Evolutionary conservation across 2,113 vertebrate genomes (phyloP).

Genomic region (Perccottus glenii): DNA sequence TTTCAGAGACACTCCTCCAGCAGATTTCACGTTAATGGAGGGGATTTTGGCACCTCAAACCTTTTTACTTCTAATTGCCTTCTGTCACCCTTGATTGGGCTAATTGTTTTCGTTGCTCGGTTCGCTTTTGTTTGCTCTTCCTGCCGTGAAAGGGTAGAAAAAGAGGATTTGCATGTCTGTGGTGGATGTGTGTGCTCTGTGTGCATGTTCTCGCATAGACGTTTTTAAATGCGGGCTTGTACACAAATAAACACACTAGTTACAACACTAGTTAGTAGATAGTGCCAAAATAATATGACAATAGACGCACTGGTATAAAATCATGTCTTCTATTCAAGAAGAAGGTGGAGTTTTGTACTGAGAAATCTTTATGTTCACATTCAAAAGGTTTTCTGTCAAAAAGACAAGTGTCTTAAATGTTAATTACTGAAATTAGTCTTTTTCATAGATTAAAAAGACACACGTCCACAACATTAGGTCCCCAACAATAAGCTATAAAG

Average conservation of each 20-base stretch:
- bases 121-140: slow-evolving; percentile 67
- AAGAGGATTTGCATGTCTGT: slow-evolving; percentile 56
- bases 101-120: slow-evolving; percentile 66
- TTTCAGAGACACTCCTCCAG: slow-evolving; percentile 33
- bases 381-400: too few species aligned
- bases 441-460: too few species aligned
- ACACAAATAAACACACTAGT: slow-evolving; percentile 21
- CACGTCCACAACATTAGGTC: too few species aligned
- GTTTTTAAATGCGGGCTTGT: slow-evolving; percentile 31
- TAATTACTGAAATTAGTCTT: too few species aligned
- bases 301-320: too few species aligned
- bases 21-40: slow-evolving; percentile 58
- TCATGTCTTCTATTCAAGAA: not conserved
- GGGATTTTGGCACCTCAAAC: slow-evolving; percentile 62
- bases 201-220: slow-evolving; percentile 1
- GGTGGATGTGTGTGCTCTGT: slow-evolving; percentile 11
- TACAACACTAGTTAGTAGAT: not conserved
- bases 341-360: not conserved
- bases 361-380: too few species aligned
- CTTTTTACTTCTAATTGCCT: slow-evolving; percentile 69
- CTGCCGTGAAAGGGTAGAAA: slow-evolving; percentile 30
- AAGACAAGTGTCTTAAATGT: too few species aligned
- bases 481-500: too few species aligned
- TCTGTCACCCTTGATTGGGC: slow-evolving; percentile 76
- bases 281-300: slow-evolving; percentile 11